Evolutionary conservation across 2,113 vertebrate genomes (phyloP).

Genomic region (Mirounga angustirostris): DNA sequence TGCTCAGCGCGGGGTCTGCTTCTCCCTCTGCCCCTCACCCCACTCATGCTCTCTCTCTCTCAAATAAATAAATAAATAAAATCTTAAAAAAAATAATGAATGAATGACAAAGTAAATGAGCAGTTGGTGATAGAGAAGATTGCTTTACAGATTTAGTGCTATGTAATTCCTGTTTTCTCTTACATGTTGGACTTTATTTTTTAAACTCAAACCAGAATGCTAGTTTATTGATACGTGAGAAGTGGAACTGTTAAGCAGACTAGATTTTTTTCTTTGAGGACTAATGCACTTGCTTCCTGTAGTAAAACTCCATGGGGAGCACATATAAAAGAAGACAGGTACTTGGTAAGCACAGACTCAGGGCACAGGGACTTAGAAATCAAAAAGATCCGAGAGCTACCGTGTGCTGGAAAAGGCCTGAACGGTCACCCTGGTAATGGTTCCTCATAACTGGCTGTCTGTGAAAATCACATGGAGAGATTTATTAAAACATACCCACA

Average conservation of each 20-base stretch:
- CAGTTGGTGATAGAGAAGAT: background rate
- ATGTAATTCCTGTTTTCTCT: background rate
- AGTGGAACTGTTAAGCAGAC: background rate
- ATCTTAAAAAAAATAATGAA: background rate
- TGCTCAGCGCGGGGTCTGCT: background rate
- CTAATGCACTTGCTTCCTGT: background rate
- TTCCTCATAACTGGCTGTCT: background rate
- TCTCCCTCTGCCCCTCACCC: no score
- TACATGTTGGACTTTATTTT: background rate
- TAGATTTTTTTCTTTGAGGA: constrained; percentile 18
- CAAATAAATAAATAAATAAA: no score
- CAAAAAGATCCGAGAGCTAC: background rate
- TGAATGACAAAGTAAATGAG: background rate
- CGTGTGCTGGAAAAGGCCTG: background rate
- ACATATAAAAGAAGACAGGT: background rate
- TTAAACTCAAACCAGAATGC: background rate
- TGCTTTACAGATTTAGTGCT: background rate
- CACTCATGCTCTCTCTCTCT: no score
- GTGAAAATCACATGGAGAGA: background rate
- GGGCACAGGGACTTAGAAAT: background rate
- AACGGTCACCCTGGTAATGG: background rate
- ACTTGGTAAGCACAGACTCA: background rate
- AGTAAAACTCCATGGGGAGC: background rate
- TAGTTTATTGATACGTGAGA: background rate
- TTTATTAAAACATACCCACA: background rate